Conservation (phyloP, 37 sponge, comb jelly and placozoan genomes). For the Ephydatia muelleri region DNA sequence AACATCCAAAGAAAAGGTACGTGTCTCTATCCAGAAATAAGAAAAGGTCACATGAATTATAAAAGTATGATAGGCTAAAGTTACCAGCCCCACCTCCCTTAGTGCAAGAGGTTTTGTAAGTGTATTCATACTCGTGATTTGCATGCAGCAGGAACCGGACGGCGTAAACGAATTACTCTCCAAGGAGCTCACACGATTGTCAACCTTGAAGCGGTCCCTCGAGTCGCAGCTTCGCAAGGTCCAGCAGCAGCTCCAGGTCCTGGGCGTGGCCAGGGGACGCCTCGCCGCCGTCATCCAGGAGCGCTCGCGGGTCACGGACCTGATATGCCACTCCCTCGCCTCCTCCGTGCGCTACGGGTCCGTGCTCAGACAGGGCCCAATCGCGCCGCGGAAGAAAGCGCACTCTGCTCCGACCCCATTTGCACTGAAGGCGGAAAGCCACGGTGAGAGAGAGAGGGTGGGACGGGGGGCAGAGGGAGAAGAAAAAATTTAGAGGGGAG, state of each 20-base stretch:
- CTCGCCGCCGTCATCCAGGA: conserved; percentile 53
- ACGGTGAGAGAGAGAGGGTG: background rate
- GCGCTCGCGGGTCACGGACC: conserved; percentile 59
- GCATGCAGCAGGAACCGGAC: conserved; percentile 66
- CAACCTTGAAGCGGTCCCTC: conserved; percentile 41
- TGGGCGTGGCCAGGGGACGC: conserved; percentile 16
- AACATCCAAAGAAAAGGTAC: conserved; percentile 71
- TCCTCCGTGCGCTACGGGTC: conserved; percentile 2
- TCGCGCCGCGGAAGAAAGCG: background rate
- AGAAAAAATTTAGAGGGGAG: background rate
- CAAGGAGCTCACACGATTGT: conserved; percentile 43
- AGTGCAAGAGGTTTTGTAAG: background rate
- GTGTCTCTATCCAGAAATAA: too few relatives aligned
- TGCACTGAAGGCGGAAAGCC: background rate
- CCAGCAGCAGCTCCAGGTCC: conserved; percentile 55
- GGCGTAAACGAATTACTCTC: conserved; percentile 40
- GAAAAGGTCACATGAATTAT: too few relatives aligned
- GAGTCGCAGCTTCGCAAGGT: conserved; percentile 58
- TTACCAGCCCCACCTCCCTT: background rate
- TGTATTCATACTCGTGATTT: background rate
- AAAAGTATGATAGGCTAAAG: too few relatives aligned
- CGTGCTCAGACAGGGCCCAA: background rate
- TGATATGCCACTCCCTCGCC: conserved; percentile 60
- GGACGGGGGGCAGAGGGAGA: background rate
- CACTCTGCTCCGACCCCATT: background rate